phyloP scores from a whole-genome alignment of 1,140 invertebrate genomes.

The Pentalonia nigronervosa region DNA sequence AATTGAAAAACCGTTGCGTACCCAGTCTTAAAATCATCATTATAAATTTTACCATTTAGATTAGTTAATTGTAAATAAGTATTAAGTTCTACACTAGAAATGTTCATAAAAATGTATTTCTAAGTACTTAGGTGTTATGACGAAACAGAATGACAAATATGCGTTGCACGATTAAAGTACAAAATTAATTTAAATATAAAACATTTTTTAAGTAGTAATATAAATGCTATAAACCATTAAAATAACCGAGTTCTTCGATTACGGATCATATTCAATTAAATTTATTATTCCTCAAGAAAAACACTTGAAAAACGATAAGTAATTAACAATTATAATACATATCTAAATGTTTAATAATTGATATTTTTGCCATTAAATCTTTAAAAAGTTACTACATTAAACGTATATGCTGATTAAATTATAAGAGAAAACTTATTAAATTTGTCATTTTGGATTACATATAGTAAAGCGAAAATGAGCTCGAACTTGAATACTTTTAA shows the following conservation, averaged over 20 bases:
- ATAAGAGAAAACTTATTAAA: not conserved
- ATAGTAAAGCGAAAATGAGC: not conserved
- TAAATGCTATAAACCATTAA: constrained; percentile 27
- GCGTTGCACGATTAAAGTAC: not conserved
- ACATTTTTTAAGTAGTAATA: constrained; percentile 30
- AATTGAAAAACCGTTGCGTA: not conserved
- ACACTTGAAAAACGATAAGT: constrained; percentile 22
- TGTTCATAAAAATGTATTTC: not conserved
- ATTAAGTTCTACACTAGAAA: not conserved
- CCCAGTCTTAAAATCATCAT: too few relatives aligned
- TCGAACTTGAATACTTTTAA: not conserved
- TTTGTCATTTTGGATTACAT: not conserved
- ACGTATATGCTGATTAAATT: not conserved
- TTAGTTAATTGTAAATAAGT: not conserved
- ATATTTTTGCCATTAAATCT: not conserved
- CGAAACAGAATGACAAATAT: not conserved
- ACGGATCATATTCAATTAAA: not conserved
- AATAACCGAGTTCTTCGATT: too few relatives aligned
- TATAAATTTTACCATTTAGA: constrained; percentile 10
- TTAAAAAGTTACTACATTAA: not conserved
- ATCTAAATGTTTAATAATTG: not conserved
- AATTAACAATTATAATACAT: not conserved
- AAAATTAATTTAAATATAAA: not conserved
- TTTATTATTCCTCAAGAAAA: not conserved
- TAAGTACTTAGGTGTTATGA: not conserved